Conservation (phyloP, 2,113 vertebrate genomes). For the Noctilio leporinus region DNA sequence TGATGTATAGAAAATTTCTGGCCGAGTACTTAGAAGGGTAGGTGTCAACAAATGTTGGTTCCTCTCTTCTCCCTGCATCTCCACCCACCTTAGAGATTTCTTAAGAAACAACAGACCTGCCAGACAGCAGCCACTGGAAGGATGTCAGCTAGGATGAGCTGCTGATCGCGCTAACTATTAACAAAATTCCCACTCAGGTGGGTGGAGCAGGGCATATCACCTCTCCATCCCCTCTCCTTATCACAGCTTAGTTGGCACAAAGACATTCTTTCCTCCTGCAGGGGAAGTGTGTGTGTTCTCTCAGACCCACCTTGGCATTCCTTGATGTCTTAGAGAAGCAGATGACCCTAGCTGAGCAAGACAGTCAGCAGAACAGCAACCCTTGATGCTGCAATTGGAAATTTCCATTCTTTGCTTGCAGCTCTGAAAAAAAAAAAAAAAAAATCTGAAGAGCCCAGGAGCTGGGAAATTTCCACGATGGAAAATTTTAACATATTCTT, state of each 20-base stretch:
- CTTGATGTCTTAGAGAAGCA: constrained; percentile 80
- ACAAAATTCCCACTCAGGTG: constrained; percentile 19
- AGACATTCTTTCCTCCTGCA: constrained; percentile 23
- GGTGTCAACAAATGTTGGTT: background rate
- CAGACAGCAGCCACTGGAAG: constrained; percentile 31
- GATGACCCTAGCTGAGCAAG: constrained; percentile 81
- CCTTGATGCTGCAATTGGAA: constrained; percentile 85
- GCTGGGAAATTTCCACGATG: constrained; percentile 84
- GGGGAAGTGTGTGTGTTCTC: constrained; percentile 65
- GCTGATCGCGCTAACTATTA: background rate
- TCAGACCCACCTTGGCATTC: constrained; percentile 78
- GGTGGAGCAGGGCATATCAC: background rate
- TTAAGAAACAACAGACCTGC: constrained; percentile 27
- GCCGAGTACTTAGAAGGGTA: background rate
- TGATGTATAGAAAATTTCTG: background rate
- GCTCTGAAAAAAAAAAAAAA: constrained; percentile 73
- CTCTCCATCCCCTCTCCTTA: background rate
- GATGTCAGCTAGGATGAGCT: constrained; percentile 1
- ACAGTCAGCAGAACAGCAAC: constrained; percentile 80
- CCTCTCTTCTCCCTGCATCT: background rate
- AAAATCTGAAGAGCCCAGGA: constrained; percentile 77
- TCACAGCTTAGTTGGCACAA: background rate
- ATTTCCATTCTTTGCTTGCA: constrained; percentile 87
- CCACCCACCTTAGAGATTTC: background rate
- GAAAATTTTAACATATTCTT: constrained; percentile 82